Base-by-base conservation (phyloP, 2,113 vertebrate species). In the Amphilophus citrinellus region DNA sequence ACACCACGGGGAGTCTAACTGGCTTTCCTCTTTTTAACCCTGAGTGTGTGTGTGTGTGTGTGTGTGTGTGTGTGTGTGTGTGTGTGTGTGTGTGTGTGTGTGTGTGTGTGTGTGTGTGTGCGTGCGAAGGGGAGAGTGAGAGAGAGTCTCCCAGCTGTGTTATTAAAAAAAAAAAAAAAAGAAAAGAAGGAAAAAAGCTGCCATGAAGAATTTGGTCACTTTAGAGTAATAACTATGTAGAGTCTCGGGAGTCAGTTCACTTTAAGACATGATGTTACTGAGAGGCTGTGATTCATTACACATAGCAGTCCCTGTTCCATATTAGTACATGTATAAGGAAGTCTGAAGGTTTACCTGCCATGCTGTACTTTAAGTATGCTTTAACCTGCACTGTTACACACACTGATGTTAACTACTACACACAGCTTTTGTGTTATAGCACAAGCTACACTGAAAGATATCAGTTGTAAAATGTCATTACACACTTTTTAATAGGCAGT, bases 1-100 rank as follows among this genome's bases (percentile, higher is more conserved):
- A 87, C 86, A 85, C 83, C n/a, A 66, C 82, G 59, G 85, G 79
- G 58, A 17, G 80, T 82, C 83, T 20, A 37, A 88, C 82, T 61
- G 63, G 61, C 79, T 85, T 83, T 79, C 77, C 71, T 83, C 24
- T 77, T 76, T 63, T 83, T 82, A 47, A 62, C 18, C 65, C 47
- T 3, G 17, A n/a, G 65, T 18, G 50, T n/a, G 73, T n/a, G 22
- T 20, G 60, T 18, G 56, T 2, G 22, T 2, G 24, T 8, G 56
- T 58, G 18, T 27, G 27, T 27, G 65, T 18, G 50, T n/a, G 73
- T n/a, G 22, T 20, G 60, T 18, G 56, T 3, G 73, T n/a, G 22
- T 20, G 60, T 18, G 56, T 3, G 65, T 18, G 50, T n/a, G 73
- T n/a, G 22, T 20, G 60, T 18, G 56, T 2, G 22, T 2, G 24